Conservation (phyloP, 2,113 vertebrate genomes). For the Terrapene triunguis region DNA sequence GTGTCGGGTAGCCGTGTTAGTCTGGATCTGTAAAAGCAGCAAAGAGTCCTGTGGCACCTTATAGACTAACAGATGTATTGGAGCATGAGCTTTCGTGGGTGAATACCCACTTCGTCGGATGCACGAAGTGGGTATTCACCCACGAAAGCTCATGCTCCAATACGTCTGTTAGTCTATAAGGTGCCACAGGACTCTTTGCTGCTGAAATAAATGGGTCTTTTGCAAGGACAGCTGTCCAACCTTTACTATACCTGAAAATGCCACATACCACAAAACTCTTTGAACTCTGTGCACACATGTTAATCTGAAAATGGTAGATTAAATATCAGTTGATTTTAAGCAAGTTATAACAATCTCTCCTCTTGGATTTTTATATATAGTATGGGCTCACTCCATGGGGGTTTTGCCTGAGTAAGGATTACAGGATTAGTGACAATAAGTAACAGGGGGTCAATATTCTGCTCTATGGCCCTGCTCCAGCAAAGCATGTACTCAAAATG, state of each 20-base stretch:
- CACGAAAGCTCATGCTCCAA: too few species aligned
- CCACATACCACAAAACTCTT: constrained; percentile 43
- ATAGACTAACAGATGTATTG: too few species aligned
- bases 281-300: constrained; percentile 3
- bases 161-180: too few species aligned
- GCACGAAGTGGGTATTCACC: too few species aligned
- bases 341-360: constrained; percentile 4
- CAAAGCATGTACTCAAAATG: constrained; percentile 14
- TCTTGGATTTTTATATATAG: constrained; percentile 40
- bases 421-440: constrained; percentile 3
- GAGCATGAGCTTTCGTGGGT: too few species aligned
- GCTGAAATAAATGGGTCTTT: constrained; percentile 20
- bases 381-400: neutral
- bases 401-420: neutral
- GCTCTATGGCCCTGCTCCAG: neutral
- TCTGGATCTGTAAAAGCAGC: too few species aligned
- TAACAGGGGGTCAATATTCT: constrained; percentile 19
- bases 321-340: constrained; percentile 4
- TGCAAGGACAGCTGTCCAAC: constrained; percentile 11
- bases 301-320: constrained; percentile 33
- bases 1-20: too few species aligned
- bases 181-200: too few species aligned
- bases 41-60: too few species aligned
- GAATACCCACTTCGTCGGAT: too few species aligned
- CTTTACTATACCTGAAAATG: constrained; percentile 42